Base-by-base conservation (phyloP, 92 coral and sea anemone genomes). In the Bergia sp. region DNA sequence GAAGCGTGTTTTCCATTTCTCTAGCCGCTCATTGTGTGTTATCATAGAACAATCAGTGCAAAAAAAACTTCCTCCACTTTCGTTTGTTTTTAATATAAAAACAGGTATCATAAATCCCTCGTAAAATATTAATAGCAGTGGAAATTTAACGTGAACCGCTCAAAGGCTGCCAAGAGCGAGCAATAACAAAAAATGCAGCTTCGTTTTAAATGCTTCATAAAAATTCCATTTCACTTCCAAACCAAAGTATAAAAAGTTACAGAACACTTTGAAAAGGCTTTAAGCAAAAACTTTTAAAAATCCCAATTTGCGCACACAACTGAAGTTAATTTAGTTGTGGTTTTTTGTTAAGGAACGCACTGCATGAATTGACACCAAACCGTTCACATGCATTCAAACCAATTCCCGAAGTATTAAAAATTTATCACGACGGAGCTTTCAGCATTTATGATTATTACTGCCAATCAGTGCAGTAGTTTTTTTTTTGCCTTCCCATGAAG, bases 21-120 rank as follows among this genome's bases (percentile, higher is more conserved):
- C 41, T 36, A 67, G 49, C 65, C 78, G n/a, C 77, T 40, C 21
- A n/a, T 6, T 20, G 79, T 5, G 55, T 36, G 45, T 23, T 45
- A 41, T 13, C 57, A 57, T 76, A 67, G 80, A 40, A 38, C 86
- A 65, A 82, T 61, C 29, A 84, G 45, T 37, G 42, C 29, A 39
- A 9, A 36, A 73, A 71, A 84, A 84, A 84, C 79, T 72, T 45
- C 74, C 29, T 2, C 87, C 66, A 72, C 36, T 69, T 45, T 69
- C 71, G 45, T 84, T 83, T 84, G 80, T 74, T 84, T 84, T 84
- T 47, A 71, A 23, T 38, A 37, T 38, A n/a, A 71, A 83, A 84
- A 84, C 87, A 84, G 87, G 87, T 84, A 71, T 42, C 87, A 29
- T 36, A 71, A 45, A 71, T 69, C 78, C 77, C 78, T 84, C 36